A percentile compares a stretch with the other conserved stretches of the same genome.
Conservation (phyloP, 2,888 invertebrate species). For the Notodonta ziczac region DNA sequence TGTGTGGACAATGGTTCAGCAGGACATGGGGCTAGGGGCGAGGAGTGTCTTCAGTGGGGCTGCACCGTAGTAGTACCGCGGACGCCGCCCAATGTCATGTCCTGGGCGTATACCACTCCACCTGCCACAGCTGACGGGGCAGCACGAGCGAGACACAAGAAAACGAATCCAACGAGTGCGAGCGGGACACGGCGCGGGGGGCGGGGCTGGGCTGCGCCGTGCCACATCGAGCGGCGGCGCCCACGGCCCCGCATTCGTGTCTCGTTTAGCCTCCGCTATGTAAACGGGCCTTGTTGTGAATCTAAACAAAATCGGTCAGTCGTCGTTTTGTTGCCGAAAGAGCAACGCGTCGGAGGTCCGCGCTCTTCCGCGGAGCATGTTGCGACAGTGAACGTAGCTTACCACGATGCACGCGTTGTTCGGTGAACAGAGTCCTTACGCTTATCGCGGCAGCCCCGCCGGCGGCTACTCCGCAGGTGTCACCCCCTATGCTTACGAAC, state of each 20-base stretch:
- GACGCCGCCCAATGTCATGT: slow-evolving; percentile 48
- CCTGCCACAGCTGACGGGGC: slow-evolving; percentile 15
- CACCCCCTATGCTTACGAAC: slow-evolving; percentile 91
- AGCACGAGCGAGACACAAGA: slow-evolving; percentile 37
- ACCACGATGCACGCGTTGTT: slow-evolving; percentile 94
- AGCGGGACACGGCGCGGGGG: slow-evolving; percentile 45
- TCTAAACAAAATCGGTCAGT: slow-evolving; percentile 90
- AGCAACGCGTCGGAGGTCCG: slow-evolving; percentile 71
- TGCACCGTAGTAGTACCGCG: slow-evolving; percentile 37
- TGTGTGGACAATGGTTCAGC: slow-evolving; percentile 53
- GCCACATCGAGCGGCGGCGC: slow-evolving; percentile 53
- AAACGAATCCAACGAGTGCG: slow-evolving; percentile 19
- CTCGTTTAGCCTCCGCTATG: slow-evolving; percentile 86
- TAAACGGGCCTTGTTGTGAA: slow-evolving; percentile 93
- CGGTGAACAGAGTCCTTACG: slow-evolving; percentile 95
- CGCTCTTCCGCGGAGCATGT: slow-evolving; percentile 65
- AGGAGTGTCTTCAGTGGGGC: slow-evolving; percentile 53
- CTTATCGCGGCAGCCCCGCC: slow-evolving; percentile 88
- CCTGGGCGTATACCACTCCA: slow-evolving; percentile 48
- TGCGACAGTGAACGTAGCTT: slow-evolving; percentile 66
- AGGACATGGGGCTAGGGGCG: slow-evolving; percentile 56
- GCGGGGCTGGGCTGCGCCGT: slow-evolving; percentile 51
- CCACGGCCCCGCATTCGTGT: slow-evolving; percentile 78
- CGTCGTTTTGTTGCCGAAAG: slow-evolving; percentile 85
- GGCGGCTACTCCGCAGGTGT: slow-evolving; percentile 85